phyloP scores from a whole-genome alignment of 30 jellyfish, hydroid and myxozoan species.

The Sanderia malayensis region DNA sequence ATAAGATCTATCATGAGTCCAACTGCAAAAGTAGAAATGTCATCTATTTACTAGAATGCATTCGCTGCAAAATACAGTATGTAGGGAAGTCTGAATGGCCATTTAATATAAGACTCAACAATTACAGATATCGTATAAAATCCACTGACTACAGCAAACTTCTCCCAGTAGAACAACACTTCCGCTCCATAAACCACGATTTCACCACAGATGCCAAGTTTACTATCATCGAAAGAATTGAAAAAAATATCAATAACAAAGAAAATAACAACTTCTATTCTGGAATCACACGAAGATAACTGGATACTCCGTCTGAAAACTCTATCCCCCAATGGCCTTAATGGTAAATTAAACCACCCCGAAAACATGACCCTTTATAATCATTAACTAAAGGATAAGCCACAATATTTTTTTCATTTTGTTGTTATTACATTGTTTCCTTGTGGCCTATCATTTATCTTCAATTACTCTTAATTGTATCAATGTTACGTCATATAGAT shows the following conservation, averaged over 20 bases:
- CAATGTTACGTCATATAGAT: not conserved
- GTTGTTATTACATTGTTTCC: too few relatives aligned
- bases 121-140: not conserved
- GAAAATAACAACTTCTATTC: not conserved
- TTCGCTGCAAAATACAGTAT: not conserved
- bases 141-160: not conserved
- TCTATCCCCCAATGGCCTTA: slow-evolving; percentile 4
- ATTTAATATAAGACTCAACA: not conserved
- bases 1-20: not conserved
- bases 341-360: not conserved
- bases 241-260: not conserved
- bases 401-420: not conserved
- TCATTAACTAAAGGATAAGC: not conserved
- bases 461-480: not conserved
- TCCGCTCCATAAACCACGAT: not conserved
- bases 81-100: not conserved
- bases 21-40: not conserved
- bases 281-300: slow-evolving; percentile 4
- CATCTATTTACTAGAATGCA: not conserved
- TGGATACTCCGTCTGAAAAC: slow-evolving; percentile 6
- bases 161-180: not conserved
- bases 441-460: too few relatives aligned
- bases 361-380: not conserved
- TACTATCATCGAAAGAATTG: not conserved
- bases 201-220: not conserved